Base-by-base conservation (phyloP, 2,888 invertebrate genomes). In the Oligia latruncula region DNA sequence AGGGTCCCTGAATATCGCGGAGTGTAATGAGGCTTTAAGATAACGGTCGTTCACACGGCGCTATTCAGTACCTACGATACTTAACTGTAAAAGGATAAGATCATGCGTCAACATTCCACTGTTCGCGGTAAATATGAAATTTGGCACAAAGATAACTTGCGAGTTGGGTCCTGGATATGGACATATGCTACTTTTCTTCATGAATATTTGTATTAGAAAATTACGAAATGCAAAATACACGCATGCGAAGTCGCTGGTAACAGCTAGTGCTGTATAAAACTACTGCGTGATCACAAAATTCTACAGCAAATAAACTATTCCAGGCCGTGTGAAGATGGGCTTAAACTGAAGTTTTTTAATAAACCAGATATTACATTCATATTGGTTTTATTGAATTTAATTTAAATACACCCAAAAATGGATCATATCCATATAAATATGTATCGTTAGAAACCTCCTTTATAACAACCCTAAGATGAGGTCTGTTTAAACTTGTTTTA, bases 401-500 rank as follows among this genome's bases (percentile, higher is more conserved):
- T 79, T 92, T 91, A 88, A 95, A 96, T 43, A 95, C 93, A 82
- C 92, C 90, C 62, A 94, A 65, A 88, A 88, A 94, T 71, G 94
- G 94, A 86, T 94, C 92, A 87, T 92, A 94, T 55, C 88, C 86
- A 81, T 91, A 90, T 58, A 91, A 72, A 78, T 80, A 86, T 75
- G 71, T 86, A 67, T 79, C 83, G 35, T 84, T 77, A 72, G 78
- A 80, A 68, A 77, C 84, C 29, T 79, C 80, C 84, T 88, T 87
- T 76, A 94, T 64, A 43, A 89, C 88, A 43, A 94, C 80, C 83
- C 91, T 90, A 68, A 95, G 81, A 81, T 93, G 81, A 81, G 89
- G 83, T 86, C 89, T 94, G 40, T 87, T 84, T 67, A 73, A 89
- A 77, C 76, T 91, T 68, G 66, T 77, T 88, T 93, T 95, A n/a